Evolutionary conservation across 2,797 vertebrate species (phyloP), one percentile per base, ranked within the genome.

Genomic region (Ctenopoma multispine): DNA sequence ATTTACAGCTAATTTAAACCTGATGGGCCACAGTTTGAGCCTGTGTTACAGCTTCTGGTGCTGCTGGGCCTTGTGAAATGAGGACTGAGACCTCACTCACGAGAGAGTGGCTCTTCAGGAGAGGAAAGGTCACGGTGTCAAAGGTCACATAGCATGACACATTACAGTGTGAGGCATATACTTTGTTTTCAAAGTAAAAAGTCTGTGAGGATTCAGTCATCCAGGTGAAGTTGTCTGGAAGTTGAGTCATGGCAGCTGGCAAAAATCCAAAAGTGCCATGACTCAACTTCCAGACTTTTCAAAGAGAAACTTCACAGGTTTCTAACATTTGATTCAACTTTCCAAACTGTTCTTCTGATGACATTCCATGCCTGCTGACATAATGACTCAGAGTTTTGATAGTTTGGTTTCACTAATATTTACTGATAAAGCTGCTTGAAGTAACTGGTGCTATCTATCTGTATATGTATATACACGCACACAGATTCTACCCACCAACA

Each of bases 1-100:
- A 90, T 84, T 80, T 86, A 88, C 76, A 84, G 87, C 90, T 91
- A 93, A 93, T 93, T 91, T 91, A 89, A 93, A 92, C 81, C 90
- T 77, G 90, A 92, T 88, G 90, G 84, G 76, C 78, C 82, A 70
- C 88, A 87, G 86, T 90, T 71, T 81, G 85, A 87, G 82, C 61
- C 72, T 65, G 84, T 69, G 73, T 79, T 80, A 31, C 29, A 68
- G 83, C 86, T 84, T 41, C 76, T 57, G 75, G 75, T 65, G 65
- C 71, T 14, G 73, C 36, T 56, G 47, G 68, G 69, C 69, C 78
- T 69, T 38, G 72, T 75, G 49, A 62, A 79, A 74, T 31, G 63
- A 69, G 81, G 82, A 53, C 80, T 41, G 51, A 80, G 61, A 57
- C 66, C 59, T 75, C 55, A 7, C 77, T 84, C 79, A 63, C 72